A percentile compares a stretch with the other conserved stretches of the same genome.
These are phyloP conservation scores for Drosophila mimica DNA, from an alignment of 2,888 invertebrate species.

Conservation along the genomic window DNA sequence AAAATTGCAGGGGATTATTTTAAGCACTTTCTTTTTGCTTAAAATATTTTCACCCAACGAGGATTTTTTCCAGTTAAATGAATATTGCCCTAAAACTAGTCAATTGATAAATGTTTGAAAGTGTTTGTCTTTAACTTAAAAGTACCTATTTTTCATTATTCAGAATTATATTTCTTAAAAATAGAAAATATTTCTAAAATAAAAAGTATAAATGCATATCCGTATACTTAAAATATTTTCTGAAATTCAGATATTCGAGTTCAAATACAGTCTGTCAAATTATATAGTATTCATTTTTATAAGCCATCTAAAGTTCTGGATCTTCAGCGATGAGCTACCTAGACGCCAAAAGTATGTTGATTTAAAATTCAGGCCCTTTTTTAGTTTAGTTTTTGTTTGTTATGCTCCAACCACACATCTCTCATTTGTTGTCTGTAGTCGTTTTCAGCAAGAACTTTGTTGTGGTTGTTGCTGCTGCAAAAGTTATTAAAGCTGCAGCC, in stretches of 20 bases:
- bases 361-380: background rate
- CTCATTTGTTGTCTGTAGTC: conserved; percentile 23
- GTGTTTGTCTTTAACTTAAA: background rate
- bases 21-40: conserved; percentile 16
- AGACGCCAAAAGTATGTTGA: too few relatives aligned
- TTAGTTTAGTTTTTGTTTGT: conserved; percentile 20
- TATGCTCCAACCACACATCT: conserved; percentile 3
- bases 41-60: conserved; percentile 29
- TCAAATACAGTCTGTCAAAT: background rate
- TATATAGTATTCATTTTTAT: background rate
- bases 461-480: conserved; percentile 49
- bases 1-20: conserved; percentile 19
- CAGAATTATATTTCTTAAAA: background rate
- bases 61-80: background rate
- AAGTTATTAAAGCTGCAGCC: conserved; percentile 76
- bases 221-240: background rate
- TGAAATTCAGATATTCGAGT: background rate
- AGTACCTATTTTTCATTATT: background rate
- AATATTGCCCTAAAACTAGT: too few relatives aligned
- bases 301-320: background rate
- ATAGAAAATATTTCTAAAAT: background rate
- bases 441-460: conserved; percentile 56
- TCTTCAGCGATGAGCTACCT: background rate
- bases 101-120: background rate
- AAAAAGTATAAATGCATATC: background rate